Base-by-base conservation (phyloP, 2,797 vertebrate species). In the Astyanax mexicanus region DNA sequence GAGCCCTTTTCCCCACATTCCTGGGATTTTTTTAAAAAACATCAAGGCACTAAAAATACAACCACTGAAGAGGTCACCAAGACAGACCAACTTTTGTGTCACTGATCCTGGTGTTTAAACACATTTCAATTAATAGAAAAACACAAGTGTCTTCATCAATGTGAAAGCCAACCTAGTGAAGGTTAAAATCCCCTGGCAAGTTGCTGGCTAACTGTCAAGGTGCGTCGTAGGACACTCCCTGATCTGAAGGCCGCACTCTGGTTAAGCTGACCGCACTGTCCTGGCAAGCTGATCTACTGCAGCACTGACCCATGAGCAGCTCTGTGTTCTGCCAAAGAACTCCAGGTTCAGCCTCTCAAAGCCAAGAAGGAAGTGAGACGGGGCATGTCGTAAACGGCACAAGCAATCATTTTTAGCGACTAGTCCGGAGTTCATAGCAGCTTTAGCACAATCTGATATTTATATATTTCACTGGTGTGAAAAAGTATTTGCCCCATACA, bases 201-300 rank as follows among this genome's bases (percentile, higher is more conserved):
- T 71, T 68, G 38, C 47, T 25, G 29, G 51, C 44, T 57, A 69
- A 55, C 4, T 29, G 72, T 35, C 85, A 66, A 80, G 77, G 74
- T 83, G 77, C 78, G 84, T 84, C 89, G 87, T 86, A 89, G 87
- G 72, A 62, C 70, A 68, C 44, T 72, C 71, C 62, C 71, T 71
- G 62, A 69, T 68, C 19, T 29, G 23, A 45, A 52, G 58, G 51
- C 44, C 5, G 45, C 6, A n/a, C 60, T 72, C 61, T 68, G 80
- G 82, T 85, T 81, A 83, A 73, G 75, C 66, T 83, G 83, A 84
- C 83, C 74, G 64, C 61, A 84, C 75, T 87, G 85, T 88, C 87
- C 86, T 77, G 84, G 86, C 74, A 86, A 72, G 69, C 80, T 82
- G 84, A 90, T 84, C 81, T 84, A 84, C 69, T 68, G 66, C 73